Evolutionary conservation across 2,888 invertebrate species (phyloP).

Genomic region (Imbricaverruca yamaguchii): DNA sequence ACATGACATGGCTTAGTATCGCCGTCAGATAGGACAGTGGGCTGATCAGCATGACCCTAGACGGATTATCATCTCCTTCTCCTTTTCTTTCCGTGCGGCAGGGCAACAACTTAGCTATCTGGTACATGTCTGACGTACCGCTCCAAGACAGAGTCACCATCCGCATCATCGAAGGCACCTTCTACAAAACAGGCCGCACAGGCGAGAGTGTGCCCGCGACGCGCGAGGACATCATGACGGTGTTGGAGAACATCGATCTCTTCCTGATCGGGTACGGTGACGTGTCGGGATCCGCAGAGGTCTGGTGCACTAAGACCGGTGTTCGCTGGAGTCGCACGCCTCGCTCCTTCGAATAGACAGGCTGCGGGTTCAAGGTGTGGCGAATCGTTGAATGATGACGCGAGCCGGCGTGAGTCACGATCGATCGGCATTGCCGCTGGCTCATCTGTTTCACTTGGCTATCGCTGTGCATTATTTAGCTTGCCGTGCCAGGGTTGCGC

Average conservation of each 20-base stretch:
- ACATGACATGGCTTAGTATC: background rate
- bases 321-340: too few species aligned
- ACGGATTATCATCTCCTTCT: too few species aligned
- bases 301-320: too few species aligned
- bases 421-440: too few species aligned
- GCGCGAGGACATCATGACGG: slow-evolving; percentile 93
- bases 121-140: background rate
- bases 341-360: too few species aligned
- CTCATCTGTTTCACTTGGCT: too few species aligned
- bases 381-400: too few species aligned
- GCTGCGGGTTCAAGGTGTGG: too few species aligned
- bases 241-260: slow-evolving; percentile 73
- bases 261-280: slow-evolving; percentile 58
- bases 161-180: slow-evolving; percentile 6
- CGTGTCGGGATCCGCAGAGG: too few species aligned
- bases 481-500: too few species aligned
- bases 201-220: slow-evolving; percentile 48
- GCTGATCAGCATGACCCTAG: background rate
- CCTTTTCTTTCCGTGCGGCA: background rate
- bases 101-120: background rate
- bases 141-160: background rate
- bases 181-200: background rate
- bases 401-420: too few species aligned
- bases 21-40: background rate
- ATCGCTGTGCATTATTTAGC: too few species aligned